Percentiles rank a stretch among this genome's conserved stretches.
Conservation (phyloP, 1,140 invertebrate species). For the Saccostrea glomerata region DNA sequence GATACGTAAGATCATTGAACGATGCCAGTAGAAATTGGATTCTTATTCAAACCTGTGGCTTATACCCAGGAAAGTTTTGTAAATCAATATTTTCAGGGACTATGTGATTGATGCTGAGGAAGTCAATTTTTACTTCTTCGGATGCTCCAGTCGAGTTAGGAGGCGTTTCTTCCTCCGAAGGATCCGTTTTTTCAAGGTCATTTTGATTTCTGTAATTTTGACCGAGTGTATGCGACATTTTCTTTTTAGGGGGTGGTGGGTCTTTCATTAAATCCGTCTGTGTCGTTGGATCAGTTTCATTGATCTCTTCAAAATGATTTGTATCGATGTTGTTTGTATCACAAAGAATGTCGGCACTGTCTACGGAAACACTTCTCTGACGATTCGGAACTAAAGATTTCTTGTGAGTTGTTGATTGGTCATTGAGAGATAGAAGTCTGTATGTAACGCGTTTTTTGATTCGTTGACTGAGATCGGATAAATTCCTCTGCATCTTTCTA, state of each 20-base stretch:
- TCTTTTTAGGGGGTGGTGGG: not conserved
- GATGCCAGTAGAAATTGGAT: too few relatives aligned
- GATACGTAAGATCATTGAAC: too few relatives aligned
- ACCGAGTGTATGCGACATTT: not conserved
- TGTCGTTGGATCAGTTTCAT: not conserved
- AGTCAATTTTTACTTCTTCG: not conserved
- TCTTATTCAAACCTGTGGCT: not conserved
- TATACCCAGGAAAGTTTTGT: constrained; percentile 27
- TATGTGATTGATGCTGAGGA: not conserved
- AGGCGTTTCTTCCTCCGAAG: not conserved
- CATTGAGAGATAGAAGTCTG: constrained; percentile 58
- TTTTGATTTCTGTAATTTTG: not conserved
- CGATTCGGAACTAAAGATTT: not conserved
- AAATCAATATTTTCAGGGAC: not conserved
- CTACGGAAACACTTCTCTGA: constrained; percentile 25
- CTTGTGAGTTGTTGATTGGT: not conserved
- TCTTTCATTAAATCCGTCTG: not conserved
- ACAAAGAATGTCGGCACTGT: constrained; percentile 7
- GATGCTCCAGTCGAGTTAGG: not conserved
- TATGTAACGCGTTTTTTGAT: constrained; percentile 90
- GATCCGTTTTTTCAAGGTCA: not conserved
- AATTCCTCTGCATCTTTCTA: constrained; percentile 86
- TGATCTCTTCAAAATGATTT: not conserved
- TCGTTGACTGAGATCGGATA: constrained; percentile 89
- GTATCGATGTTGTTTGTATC: not conserved